Evolutionary conservation across 1,140 invertebrate genomes (phyloP).

Genomic region (Asobara japonica): DNA sequence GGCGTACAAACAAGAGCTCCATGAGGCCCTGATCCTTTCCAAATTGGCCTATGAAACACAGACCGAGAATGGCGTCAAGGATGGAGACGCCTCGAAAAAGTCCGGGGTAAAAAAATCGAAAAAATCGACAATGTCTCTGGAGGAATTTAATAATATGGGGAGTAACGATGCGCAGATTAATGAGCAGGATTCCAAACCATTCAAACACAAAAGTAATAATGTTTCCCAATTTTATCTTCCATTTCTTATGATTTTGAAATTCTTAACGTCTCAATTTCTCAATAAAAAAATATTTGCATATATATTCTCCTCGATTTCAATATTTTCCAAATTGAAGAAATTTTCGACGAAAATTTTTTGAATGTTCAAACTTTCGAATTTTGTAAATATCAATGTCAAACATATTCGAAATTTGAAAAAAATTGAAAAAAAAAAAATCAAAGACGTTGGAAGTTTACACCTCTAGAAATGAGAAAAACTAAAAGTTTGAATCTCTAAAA

Average conservation of each 20-base stretch:
- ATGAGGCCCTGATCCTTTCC: slow-evolving; percentile 70
- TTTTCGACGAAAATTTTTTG: no score
- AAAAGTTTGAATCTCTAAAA: no score
- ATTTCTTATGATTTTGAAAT: no score
- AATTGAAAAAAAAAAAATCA: no score
- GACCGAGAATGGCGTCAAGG: slow-evolving; percentile 58
- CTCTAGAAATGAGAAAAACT: no score
- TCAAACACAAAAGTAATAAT: neutral
- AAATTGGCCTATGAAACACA: slow-evolving; percentile 71
- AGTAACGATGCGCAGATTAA: slow-evolving; percentile 2
- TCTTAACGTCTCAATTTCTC: no score
- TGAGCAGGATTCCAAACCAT: neutral
- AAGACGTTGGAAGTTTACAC: no score
- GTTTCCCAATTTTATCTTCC: no score
- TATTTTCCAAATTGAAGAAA: neutral
- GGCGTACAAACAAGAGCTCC: slow-evolving; percentile 69
- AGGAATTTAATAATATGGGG: slow-evolving; percentile 70
- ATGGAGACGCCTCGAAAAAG: slow-evolving; percentile 58
- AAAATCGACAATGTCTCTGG: slow-evolving; percentile 70
- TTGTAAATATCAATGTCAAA: no score
- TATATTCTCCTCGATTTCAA: slow-evolving; percentile 1
- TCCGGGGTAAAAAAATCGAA: slow-evolving; percentile 66
- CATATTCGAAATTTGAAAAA: no score
- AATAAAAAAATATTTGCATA: no score
- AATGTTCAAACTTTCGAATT: no score